These are phyloP conservation scores for Calephelis perditalis DNA, from an alignment of 2,888 invertebrate species.

Conservation along the genomic window DNA sequence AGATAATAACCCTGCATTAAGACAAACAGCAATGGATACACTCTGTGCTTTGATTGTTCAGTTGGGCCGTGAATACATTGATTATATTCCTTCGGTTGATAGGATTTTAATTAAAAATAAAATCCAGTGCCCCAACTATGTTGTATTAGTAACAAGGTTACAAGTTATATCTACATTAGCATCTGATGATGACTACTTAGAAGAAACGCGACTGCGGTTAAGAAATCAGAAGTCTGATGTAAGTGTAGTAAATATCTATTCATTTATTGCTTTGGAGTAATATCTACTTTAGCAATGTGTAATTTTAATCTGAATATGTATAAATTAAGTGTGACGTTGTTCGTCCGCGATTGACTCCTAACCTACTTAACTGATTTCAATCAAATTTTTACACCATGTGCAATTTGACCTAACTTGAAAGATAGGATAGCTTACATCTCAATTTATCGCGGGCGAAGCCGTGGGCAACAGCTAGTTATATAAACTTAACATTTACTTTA, in stretches of 20 bases:
- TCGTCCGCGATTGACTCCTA: too few relatives aligned
- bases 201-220: constrained; percentile 80
- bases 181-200: constrained; percentile 85
- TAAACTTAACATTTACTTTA: too few relatives aligned
- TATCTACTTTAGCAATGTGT: too few relatives aligned
- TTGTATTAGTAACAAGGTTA: constrained; percentile 86
- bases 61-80: constrained; percentile 93
- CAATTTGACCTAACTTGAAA: too few relatives aligned
- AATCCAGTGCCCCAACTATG: constrained; percentile 87
- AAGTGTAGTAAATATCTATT: constrained; percentile 36
- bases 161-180: constrained; percentile 86
- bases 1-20: constrained; percentile 87
- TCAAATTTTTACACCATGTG: too few relatives aligned
- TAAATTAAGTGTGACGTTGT: too few relatives aligned
- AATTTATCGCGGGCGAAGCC: too few relatives aligned
- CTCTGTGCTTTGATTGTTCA: constrained; percentile 92
- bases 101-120: constrained; percentile 89
- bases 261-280: too few relatives aligned
- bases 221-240: constrained; percentile 85
- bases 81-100: constrained; percentile 95
- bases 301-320: too few relatives aligned
- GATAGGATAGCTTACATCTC: too few relatives aligned
- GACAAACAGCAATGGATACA: constrained; percentile 92
- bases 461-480: too few relatives aligned
- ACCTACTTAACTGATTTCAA: too few relatives aligned